Evolutionary conservation across 1,140 invertebrate genomes (phyloP), one percentile per base, ranked within the genome.

Genomic region (Drepana arcuata): DNA sequence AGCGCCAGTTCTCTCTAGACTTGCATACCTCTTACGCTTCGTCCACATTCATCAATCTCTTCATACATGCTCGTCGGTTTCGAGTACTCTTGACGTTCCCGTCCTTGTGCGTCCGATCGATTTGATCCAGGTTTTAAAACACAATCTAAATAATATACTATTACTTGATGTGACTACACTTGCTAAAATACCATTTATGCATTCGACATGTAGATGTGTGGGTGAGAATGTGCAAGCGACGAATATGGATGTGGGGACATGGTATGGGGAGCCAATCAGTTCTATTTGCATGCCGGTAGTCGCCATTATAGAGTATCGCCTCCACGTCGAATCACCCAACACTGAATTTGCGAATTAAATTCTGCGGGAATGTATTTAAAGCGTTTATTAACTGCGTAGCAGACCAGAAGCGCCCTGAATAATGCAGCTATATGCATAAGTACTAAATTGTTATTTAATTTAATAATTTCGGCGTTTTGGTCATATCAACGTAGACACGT

Each of bases 221-320:
- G 48, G 32, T 35, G 52, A 59, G 54, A 59, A 57, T 59, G 37
- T 49, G 44, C 32, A 44, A 48, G 55, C 56, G 48, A 49, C 54
- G 51, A 49, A 38, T 53, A 53, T 39, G 35, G 51, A 41, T 47
- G 39, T 38, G 46, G 45, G 47, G 40, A 48, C 35, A 45, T 48
- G 36, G 16, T 27, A 16, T 26, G 37, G 51, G 45, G 48, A 54
- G 43, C 56, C 61, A 70, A 70, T 73, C 63, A 70, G 50, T 48
- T 57, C 40, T 70, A 70, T 73, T 73, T 73, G 55, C 57, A 62
- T 66, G 68, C 68, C 50, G 57, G 59, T 61, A 66, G 57, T 62
- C 47, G 46, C 49, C 52, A 63, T 56, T 65, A 62, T 53, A 48
- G 46, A 31, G 58, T 51, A 52, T 58, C 45, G 48, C 35, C 55